Percentiles rank a stretch among this genome's conserved stretches.
Conservation (phyloP, 2,888 invertebrate genomes). For the Andrena praecox region DNA sequence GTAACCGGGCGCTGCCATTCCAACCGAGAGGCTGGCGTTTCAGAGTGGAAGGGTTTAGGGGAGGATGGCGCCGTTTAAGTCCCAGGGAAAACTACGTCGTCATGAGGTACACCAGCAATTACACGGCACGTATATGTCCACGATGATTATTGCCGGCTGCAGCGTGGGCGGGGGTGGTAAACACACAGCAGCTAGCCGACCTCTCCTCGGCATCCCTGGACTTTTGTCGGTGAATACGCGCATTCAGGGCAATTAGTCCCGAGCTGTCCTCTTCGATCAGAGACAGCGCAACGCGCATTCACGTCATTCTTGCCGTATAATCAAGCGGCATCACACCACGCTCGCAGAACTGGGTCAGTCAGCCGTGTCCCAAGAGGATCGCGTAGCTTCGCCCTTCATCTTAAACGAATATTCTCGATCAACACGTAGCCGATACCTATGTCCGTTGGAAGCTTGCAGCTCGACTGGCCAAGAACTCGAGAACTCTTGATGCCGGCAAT, state of each 20-base stretch:
- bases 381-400: background rate
- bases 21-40: background rate
- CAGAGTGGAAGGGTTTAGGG: background rate
- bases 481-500: background rate
- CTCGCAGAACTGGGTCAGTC: constrained; percentile 1
- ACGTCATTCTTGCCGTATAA: constrained; percentile 52
- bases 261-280: constrained; percentile 46
- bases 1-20: background rate
- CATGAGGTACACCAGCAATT: constrained; percentile 27
- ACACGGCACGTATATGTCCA: constrained; percentile 5
- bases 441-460: background rate
- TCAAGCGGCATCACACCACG: constrained; percentile 43
- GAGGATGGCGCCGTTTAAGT: constrained; percentile 8
- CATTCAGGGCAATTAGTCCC: constrained; percentile 57
- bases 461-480: constrained; percentile 1
- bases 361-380: background rate
- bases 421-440: too few relatives aligned
- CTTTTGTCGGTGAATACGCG: constrained; percentile 52
- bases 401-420: background rate
- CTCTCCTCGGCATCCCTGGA: constrained; percentile 32
- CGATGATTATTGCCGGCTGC: constrained; percentile 47
- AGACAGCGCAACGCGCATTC: constrained; percentile 40
- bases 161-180: constrained; percentile 34
- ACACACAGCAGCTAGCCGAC: constrained; percentile 19
- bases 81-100: constrained; percentile 14